Conservation (phyloP, 2,888 invertebrate genomes). For the Leptarthrus brevirostris region DNA sequence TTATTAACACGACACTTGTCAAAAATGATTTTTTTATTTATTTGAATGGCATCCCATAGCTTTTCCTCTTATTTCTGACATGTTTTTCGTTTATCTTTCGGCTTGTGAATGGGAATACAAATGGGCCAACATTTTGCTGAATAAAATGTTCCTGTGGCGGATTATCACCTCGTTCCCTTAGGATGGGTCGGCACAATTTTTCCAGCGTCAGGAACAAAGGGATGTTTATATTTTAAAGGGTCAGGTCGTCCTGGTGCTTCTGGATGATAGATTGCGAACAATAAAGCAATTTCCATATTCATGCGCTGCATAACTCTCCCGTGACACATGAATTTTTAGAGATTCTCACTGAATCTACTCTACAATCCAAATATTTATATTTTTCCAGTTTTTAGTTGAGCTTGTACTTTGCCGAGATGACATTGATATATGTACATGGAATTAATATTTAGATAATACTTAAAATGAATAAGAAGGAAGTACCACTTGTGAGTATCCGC, state of each 20-base stretch:
- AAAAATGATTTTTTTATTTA: neutral
- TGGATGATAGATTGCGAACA: constrained; percentile 21
- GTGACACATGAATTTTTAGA: constrained; percentile 35
- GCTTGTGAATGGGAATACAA: neutral
- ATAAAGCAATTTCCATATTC: constrained; percentile 44
- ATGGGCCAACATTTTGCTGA: neutral
- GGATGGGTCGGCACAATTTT: neutral
- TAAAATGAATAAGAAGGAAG: neutral
- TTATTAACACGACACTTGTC: neutral
- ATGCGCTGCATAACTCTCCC: constrained; percentile 20
- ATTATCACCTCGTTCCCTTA: neutral
- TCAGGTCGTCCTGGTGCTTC: constrained; percentile 17
- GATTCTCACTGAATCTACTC: neutral
- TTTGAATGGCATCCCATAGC: neutral
- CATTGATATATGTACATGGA: neutral
- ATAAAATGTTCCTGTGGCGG: constrained; percentile 11
- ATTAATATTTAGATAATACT: neutral
- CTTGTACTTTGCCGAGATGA: neutral
- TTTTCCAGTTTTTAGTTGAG: neutral
- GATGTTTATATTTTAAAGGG: constrained; percentile 15
- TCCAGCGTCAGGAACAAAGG: neutral
- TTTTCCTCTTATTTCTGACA: neutral
- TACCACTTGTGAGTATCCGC: neutral
- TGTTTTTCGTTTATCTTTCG: neutral
- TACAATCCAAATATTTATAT: neutral